phyloP scores from a whole-genome alignment of 2,797 vertebrate species.

The Pseudochromis fuscus region DNA sequence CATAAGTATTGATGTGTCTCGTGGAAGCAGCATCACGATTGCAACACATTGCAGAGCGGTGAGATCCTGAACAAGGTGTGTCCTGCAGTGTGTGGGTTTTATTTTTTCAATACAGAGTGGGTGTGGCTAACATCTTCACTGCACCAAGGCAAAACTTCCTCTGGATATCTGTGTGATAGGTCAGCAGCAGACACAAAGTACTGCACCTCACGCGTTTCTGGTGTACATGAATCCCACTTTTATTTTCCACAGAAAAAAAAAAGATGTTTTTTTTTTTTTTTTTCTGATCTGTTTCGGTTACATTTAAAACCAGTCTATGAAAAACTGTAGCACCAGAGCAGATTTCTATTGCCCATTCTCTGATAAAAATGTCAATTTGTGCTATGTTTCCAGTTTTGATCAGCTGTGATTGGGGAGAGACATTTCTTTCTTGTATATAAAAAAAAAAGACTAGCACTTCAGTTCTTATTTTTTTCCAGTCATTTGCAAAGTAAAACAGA shows the following conservation, averaged over 20 bases:
- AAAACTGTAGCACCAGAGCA: constrained; percentile 88
- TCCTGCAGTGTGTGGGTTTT: constrained; percentile 63
- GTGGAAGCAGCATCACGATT: constrained; percentile 49
- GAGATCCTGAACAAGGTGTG: constrained; percentile 73
- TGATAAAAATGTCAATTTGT: constrained; percentile 84
- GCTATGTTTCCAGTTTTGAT: constrained; percentile 79
- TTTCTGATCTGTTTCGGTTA: constrained; percentile 78
- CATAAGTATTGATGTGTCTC: constrained; percentile 52
- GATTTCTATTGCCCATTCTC: constrained; percentile 80
- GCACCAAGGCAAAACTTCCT: constrained; percentile 77
- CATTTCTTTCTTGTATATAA: constrained; percentile 59
- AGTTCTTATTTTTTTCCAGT: constrained; percentile 80
- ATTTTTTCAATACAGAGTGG: constrained; percentile 58
- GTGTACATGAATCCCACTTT: constrained; percentile 85
- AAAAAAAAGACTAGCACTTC: constrained; percentile 80
- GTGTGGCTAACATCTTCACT: constrained; percentile 81
- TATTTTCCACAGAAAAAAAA: constrained; percentile 81
- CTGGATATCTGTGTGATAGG: constrained; percentile 54
- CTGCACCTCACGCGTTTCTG: constrained; percentile 79
- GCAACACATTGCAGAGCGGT: constrained; percentile 72
- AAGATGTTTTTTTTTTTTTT: constrained; percentile 48
- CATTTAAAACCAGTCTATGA: constrained; percentile 82
- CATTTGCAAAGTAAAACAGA: constrained; percentile 81
- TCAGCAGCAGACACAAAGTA: constrained; percentile 76
- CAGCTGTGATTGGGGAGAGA: constrained; percentile 73